Percentiles rank a stretch among this genome's conserved stretches.
Conservation (phyloP, 2,888 invertebrate species). For the Drosophila engyochracea region DNA sequence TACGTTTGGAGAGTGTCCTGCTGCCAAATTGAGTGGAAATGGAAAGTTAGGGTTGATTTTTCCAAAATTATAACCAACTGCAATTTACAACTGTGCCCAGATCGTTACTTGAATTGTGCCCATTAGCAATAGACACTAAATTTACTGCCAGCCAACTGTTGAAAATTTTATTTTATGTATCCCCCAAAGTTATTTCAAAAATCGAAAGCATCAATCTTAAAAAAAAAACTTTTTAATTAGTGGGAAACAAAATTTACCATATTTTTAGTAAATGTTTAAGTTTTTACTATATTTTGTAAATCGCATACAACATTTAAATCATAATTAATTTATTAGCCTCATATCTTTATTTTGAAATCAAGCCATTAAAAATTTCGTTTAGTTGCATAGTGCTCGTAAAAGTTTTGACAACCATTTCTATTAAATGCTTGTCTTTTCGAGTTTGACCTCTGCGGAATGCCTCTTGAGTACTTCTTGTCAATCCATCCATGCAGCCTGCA, state of each 20-base stretch:
- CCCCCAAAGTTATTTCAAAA: neutral
- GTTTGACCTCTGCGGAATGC: conserved; percentile 22
- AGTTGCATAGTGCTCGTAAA: neutral
- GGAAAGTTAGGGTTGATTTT: conserved; percentile 34
- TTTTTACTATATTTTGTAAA: neutral
- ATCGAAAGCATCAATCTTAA: neutral
- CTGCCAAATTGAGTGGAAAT: conserved; percentile 72
- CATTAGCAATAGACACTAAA: conserved; percentile 25
- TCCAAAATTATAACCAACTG: conserved; percentile 20
- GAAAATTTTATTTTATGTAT: neutral
- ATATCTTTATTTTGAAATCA: neutral
- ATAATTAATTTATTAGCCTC: neutral
- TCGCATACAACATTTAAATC: neutral
- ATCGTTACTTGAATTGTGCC: conserved; percentile 14
- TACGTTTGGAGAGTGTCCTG: conserved; percentile 55
- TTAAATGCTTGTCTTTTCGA: conserved; percentile 5
- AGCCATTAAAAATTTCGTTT: neutral
- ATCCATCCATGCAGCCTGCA: conserved; percentile 22
- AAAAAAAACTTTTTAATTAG: neutral
- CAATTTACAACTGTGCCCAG: conserved; percentile 1
- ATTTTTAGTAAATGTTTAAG: neutral
- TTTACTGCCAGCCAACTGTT: conserved; percentile 21
- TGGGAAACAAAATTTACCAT: rapidly evolving
- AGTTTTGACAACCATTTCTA: conserved; percentile 1
- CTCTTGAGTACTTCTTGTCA: conserved; percentile 3